Percentiles rank a stretch among this genome's conserved stretches.
These are phyloP conservation scores for Asobara japonica DNA, from an alignment of 1,140 invertebrate species.

Conservation along the genomic window DNA sequence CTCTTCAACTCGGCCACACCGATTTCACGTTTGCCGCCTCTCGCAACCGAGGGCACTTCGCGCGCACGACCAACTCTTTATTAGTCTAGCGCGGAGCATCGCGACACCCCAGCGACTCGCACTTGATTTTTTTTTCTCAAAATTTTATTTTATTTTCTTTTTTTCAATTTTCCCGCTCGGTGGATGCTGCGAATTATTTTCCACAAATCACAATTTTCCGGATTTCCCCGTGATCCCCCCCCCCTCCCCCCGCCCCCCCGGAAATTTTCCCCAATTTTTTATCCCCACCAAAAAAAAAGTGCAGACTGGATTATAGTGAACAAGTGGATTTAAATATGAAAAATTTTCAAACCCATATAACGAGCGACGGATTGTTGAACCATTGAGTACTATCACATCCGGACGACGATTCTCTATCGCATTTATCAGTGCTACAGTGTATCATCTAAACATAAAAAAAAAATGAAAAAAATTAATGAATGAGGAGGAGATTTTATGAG, in stretches of 20 bases:
- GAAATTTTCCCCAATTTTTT: no score
- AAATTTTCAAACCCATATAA: background rate
- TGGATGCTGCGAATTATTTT: no score
- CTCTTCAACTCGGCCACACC: constrained; percentile 33
- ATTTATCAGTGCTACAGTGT: no score
- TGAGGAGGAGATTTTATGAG: background rate
- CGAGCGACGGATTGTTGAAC: constrained; percentile 9
- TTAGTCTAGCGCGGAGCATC: constrained; percentile 64
- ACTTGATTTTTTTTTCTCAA: constrained; percentile 41
- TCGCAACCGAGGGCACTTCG: constrained; percentile 45
- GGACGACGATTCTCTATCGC: constrained; percentile 25
- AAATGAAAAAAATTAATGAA: background rate
- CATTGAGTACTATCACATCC: constrained; percentile 10
- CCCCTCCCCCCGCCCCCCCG: no score
- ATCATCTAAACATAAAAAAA: no score
- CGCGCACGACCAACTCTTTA: constrained; percentile 62
- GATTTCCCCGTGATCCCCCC: no score
- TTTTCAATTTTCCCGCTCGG: background rate
- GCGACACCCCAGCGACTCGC: constrained; percentile 57
- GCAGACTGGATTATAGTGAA: constrained; percentile 12
- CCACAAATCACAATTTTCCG: no score
- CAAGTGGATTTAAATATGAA: constrained; percentile 1
- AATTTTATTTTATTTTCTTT: background rate
- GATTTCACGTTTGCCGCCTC: constrained; percentile 35
- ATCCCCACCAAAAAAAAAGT: no score